These are phyloP conservation scores for Melanogrammus aeglefinus DNA, from an alignment of 2,797 vertebrate species.

Conservation along the genomic window DNA sequence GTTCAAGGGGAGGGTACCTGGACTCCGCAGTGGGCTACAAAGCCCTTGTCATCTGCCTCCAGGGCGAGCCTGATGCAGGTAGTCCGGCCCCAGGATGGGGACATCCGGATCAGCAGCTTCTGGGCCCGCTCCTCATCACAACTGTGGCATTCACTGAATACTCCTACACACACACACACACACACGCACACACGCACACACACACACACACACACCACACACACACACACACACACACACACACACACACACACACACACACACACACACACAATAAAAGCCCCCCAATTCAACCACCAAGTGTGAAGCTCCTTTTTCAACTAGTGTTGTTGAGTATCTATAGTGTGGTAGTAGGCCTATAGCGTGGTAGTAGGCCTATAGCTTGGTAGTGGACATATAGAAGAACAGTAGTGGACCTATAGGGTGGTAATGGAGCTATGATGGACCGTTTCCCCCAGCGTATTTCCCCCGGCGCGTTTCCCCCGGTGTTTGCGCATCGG, in stretches of 20 bases:
- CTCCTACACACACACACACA: slow-evolving; percentile 70
- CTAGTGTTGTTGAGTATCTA: not conserved
- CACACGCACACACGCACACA: slow-evolving; percentile 11
- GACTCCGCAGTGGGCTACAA: slow-evolving; percentile 87
- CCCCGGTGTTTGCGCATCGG: no score
- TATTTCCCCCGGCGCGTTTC: no score
- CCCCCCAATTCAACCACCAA: no score
- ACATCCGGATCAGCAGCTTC: slow-evolving; percentile 84
- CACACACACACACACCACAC: no score
- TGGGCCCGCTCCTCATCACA: slow-evolving; percentile 78
- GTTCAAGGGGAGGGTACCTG: slow-evolving; percentile 58
- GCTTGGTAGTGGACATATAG: not conserved
- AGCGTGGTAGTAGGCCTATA: not conserved
- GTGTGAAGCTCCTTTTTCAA: no score
- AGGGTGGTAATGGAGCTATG: not conserved
- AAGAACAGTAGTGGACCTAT: not conserved
- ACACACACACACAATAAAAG: no score
- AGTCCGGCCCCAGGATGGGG: slow-evolving; percentile 82
- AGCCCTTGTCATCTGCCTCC: slow-evolving; percentile 86
- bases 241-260: no score
- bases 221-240: no score
- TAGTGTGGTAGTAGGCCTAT: not conserved
- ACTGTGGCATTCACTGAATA: slow-evolving; percentile 87
- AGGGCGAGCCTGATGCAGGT: slow-evolving; percentile 87
- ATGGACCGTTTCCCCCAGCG: no score